A percentile compares a stretch with the other conserved stretches of the same genome.
phyloP scores from a whole-genome alignment of 2,797 vertebrate species.

The Sebastes dallii region DNA sequence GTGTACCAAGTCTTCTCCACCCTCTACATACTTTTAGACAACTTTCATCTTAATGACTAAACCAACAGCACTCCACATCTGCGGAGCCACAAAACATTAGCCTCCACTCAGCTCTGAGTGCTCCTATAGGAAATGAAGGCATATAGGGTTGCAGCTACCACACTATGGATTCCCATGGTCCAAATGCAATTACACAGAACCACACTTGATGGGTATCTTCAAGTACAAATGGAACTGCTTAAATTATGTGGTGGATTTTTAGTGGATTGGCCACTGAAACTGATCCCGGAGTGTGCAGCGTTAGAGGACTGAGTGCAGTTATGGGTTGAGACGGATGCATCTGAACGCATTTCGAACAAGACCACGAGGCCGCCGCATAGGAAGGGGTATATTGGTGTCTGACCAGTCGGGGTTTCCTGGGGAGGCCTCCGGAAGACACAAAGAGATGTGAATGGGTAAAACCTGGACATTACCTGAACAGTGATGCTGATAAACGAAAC shows the following conservation, averaged over 20 bases:
- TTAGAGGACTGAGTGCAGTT: slow-evolving; percentile 66
- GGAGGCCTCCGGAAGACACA: background rate
- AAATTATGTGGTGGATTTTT: slow-evolving; percentile 62
- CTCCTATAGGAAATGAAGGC: slow-evolving; percentile 74
- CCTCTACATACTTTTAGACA: slow-evolving; percentile 6
- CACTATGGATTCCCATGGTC: slow-evolving; percentile 67
- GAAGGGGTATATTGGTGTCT: slow-evolving; percentile 22
- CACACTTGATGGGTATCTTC: slow-evolving; percentile 66
- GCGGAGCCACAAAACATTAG: slow-evolving; percentile 75
- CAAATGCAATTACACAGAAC: slow-evolving; percentile 75
- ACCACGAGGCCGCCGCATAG: slow-evolving; percentile 52
- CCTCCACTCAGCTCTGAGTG: slow-evolving; percentile 74
- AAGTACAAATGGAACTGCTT: slow-evolving; percentile 66
- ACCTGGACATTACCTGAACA: background rate
- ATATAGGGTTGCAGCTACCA: slow-evolving; percentile 69
- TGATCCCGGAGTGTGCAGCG: slow-evolving; percentile 21
- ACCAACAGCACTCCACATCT: slow-evolving; percentile 63
- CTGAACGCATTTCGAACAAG: slow-evolving; percentile 45
- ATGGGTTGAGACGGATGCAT: slow-evolving; percentile 46
- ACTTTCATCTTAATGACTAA: slow-evolving; percentile 60
- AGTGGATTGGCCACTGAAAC: slow-evolving; percentile 54
- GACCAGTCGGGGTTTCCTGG: slow-evolving; percentile 14
- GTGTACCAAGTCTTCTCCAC: background rate
- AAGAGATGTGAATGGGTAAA: background rate
- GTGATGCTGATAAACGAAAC: background rate